Percentiles rank a stretch among this genome's conserved stretches.
These are phyloP conservation scores for Dorcus hopei DNA, from an alignment of 2,888 invertebrate genomes.

Conservation along the genomic window DNA sequence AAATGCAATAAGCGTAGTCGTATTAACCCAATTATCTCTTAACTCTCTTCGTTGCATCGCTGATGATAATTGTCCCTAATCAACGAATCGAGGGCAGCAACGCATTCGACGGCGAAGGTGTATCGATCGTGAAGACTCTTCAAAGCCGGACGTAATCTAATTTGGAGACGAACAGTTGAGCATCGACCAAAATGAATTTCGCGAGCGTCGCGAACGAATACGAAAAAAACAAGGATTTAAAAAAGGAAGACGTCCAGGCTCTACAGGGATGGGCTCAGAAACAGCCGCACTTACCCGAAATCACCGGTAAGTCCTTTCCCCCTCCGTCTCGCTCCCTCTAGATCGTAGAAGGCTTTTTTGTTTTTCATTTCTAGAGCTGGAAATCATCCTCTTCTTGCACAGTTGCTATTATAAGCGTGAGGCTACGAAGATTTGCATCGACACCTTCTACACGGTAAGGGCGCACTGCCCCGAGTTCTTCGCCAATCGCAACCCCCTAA, in stretches of 20 bases:
- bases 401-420: conserved; percentile 61
- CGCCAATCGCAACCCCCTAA: conserved; percentile 41
- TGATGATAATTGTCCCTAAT: too few relatives aligned
- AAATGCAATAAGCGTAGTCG: too few relatives aligned
- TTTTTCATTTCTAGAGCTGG: conserved; percentile 20
- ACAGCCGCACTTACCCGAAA: conserved; percentile 64
- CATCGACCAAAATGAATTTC: background rate
- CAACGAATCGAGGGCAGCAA: too few relatives aligned
- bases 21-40: too few relatives aligned
- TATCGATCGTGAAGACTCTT: background rate
- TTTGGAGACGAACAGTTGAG: background rate
- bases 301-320: conserved; percentile 24
- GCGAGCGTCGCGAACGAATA: conserved; percentile 55
- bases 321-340: conserved; percentile 8
- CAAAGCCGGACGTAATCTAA: background rate
- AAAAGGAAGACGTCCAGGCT: conserved; percentile 58
- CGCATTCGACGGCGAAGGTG: too few relatives aligned
- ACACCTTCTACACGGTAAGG: conserved; percentile 35
- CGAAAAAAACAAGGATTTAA: conserved; percentile 59
- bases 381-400: conserved; percentile 63
- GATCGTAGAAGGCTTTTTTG: background rate
- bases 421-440: conserved; percentile 32
- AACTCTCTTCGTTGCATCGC: too few relatives aligned
- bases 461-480: conserved; percentile 37
- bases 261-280: conserved; percentile 61